Percentiles rank a stretch among this genome's conserved stretches.
Evolutionary conservation across 1,140 invertebrate genomes (phyloP).

Genomic region (Thalassaphorura encarpata): DNA sequence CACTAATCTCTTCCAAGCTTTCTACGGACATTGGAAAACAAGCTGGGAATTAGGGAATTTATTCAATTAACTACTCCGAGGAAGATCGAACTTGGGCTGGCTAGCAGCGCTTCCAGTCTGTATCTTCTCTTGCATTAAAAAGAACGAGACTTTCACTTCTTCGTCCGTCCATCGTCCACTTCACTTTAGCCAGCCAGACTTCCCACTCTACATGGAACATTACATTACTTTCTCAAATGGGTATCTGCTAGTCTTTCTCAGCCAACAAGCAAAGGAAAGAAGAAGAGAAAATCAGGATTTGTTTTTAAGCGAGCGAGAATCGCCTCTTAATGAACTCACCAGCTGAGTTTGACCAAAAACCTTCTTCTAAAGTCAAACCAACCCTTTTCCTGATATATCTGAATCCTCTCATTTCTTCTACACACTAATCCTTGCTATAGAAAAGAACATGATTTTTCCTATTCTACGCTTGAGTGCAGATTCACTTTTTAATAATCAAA

Average conservation of each 20-base stretch:
- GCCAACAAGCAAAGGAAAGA: neutral
- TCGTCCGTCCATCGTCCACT: too few species aligned
- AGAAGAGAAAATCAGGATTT: conserved; percentile 23
- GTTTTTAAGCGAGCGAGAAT: conserved; percentile 29
- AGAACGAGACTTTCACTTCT: too few species aligned
- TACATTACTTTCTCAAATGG: too few species aligned
- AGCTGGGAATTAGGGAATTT: conserved; percentile 34
- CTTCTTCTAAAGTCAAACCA: neutral
- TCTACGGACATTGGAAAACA: conserved; percentile 33
- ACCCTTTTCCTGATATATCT: neutral
- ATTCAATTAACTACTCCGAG: conserved; percentile 33
- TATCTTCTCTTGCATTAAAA: too few species aligned
- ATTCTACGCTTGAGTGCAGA: neutral
- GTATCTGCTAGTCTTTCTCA: too few species aligned
- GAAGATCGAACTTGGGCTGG: too few species aligned
- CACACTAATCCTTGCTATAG: neutral
- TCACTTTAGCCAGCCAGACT: too few species aligned
- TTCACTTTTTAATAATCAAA: neutral
- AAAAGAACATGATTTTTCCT: neutral
- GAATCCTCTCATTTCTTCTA: neutral
- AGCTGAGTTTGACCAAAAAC: neutral
- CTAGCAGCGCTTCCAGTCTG: too few species aligned
- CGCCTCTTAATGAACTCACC: conserved; percentile 18
- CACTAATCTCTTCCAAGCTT: too few species aligned
- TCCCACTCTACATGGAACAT: too few species aligned